Evolutionary conservation across 1,140 invertebrate genomes (phyloP).

Genomic region (Scaptomyza graminum): DNA sequence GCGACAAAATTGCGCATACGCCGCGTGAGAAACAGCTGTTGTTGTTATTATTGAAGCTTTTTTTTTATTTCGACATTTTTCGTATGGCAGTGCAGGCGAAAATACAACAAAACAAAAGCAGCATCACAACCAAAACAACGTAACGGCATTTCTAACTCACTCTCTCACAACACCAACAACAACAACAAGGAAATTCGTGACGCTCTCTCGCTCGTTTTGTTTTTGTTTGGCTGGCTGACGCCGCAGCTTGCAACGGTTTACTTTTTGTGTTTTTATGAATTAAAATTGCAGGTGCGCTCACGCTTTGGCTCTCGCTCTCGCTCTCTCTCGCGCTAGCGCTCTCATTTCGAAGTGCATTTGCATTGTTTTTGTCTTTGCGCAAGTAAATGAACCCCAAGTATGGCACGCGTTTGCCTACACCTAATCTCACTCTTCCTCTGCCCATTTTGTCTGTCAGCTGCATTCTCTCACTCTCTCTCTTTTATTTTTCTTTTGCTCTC

Average conservation of each 20-base stretch:
- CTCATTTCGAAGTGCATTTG: slow-evolving; percentile 10
- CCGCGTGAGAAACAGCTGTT: slow-evolving; percentile 13
- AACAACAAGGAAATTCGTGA: background rate
- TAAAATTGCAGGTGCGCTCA: slow-evolving; percentile 46
- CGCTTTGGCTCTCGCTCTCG: slow-evolving; percentile 24
- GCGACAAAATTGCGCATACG: slow-evolving; percentile 16
- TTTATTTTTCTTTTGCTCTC: slow-evolving; percentile 18
- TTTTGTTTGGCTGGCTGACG: slow-evolving; percentile 8
- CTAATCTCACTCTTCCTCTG: slow-evolving; percentile 7
- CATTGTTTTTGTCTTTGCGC: slow-evolving; percentile 34
- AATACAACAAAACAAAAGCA: background rate
- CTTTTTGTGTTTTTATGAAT: slow-evolving; percentile 65
- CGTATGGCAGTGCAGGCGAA: background rate
- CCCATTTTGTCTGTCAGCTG: background rate
- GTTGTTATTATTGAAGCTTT: slow-evolving; percentile 9
- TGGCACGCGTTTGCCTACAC: slow-evolving; percentile 23
- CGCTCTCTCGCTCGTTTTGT: slow-evolving; percentile 6
- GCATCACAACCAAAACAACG: background rate
- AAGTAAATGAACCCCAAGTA: slow-evolving; percentile 70
- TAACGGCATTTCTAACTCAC: background rate
- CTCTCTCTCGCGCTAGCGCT: background rate
- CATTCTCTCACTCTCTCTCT: slow-evolving; percentile 8
- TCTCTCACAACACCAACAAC: background rate
- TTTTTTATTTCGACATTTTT: background rate
- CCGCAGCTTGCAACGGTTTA: too few species aligned